Conservation (phyloP, 2,888 invertebrate genomes). For the Drosophila mimica region DNA sequence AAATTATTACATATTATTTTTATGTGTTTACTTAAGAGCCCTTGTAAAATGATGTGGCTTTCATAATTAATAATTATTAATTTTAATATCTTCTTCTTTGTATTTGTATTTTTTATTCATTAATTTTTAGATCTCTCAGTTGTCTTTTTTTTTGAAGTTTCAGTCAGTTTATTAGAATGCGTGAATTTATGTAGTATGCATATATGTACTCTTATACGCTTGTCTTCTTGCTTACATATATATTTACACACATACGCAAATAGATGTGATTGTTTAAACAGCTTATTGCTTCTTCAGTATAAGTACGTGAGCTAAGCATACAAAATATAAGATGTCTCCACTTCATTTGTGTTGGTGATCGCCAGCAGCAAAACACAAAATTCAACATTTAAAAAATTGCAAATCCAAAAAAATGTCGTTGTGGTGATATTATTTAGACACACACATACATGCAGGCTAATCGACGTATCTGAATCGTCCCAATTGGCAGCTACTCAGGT, state of each 20-base stretch:
- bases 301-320: conserved; percentile 25
- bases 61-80: conserved; percentile 25
- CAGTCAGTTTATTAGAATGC: conserved; percentile 75
- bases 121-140: conserved; percentile 17
- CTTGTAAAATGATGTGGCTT: conserved; percentile 64
- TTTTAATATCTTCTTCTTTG: neutral
- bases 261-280: conserved; percentile 70
- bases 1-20: conserved; percentile 63
- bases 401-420: no score
- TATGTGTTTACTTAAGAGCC: conserved; percentile 54
- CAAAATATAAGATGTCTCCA: neutral
- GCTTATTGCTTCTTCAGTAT: conserved; percentile 72
- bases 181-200: conserved; percentile 32
- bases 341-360: neutral
- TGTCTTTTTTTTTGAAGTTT: conserved; percentile 54
- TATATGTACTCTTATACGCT: neutral
- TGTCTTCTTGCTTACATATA: neutral
- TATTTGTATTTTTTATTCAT: conserved; percentile 23
- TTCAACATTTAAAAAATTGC: no score
- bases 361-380: no score
- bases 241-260: conserved; percentile 19
- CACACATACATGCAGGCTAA: neutral
- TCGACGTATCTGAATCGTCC: neutral
- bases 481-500: neutral
- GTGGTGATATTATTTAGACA: neutral